Base-by-base conservation (phyloP, 2,888 invertebrate species). In the Pasiphila rectangulata region DNA sequence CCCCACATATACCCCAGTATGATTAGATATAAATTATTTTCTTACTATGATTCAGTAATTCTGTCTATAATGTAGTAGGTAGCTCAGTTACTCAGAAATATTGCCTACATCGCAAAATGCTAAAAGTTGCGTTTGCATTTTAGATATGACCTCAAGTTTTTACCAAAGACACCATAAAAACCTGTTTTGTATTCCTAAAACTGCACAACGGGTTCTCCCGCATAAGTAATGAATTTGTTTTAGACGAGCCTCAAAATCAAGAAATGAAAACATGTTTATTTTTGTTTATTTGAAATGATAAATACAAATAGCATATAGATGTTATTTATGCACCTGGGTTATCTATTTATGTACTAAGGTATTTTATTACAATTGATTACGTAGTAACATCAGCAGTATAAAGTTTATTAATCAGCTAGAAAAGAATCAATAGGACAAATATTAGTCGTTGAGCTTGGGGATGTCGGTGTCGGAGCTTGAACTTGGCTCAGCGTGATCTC, bases 391-490 rank as follows among this genome's bases (percentile, higher is more conserved):
- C n/a, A n/a, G n/a, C n/a, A n/a, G n/a, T n/a, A 6, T 21, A 7
- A 6, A 4, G 1, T 16, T n/a, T 34, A 42, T 69, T 72, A 83
- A 38, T 87, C 84, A 37, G 85, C 84, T 46, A 88, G 69, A 51
- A 87, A 87, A 4, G 74, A 76, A 56, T 86, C 83, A 38, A 88
- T 79, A 0, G 82, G 76, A 40, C 72, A 75, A 43, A 79, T 74
- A 35, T 75, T 75, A 3, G 67, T 67, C 2, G 57, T 45, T 10
- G 63, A 52, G 1, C 62, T 56, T 21, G 63, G 59, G 2, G 59
- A 49, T 2, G 65, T 64, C 1, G 59, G 50, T 2, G 65, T 64
- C 1, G 64, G 37, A 1, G 47, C 50, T 16, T 51, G 53, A 13
- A 30, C 46, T 47, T 59, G 54, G 19, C 56, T 59, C 29, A 45